Evolutionary conservation across 1,140 invertebrate genomes (phyloP).

Genomic region (Zaprionus lachaisei): DNA sequence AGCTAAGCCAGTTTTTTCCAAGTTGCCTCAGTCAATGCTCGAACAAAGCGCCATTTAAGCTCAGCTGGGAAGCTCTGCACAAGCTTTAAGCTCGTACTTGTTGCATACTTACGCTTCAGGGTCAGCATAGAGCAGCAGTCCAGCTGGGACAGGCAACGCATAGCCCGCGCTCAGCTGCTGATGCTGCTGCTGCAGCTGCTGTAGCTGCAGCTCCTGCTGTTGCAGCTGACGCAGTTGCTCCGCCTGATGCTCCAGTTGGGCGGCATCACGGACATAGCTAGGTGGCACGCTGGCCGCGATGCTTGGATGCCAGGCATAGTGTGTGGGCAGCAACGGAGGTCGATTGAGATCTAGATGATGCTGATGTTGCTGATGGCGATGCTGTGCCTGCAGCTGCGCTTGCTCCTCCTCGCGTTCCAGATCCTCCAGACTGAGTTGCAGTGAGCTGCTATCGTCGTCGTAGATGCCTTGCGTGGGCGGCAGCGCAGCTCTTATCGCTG

Average conservation of each 20-base stretch:
- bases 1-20: not conserved
- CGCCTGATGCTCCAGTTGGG: conserved; percentile 50
- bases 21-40: not conserved
- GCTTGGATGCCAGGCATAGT: conserved; percentile 63
- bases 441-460: conserved; percentile 57
- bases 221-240: conserved; percentile 48
- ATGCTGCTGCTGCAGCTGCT: conserved; percentile 61
- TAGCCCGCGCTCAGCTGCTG: conserved; percentile 69
- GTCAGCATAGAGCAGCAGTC: conserved; percentile 32
- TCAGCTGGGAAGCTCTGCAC: not conserved
- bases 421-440: conserved; percentile 63
- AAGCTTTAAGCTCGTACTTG: not conserved
- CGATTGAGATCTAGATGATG: conserved; percentile 54
- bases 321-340: conserved; percentile 61
- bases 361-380: conserved; percentile 32
- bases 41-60: not conserved
- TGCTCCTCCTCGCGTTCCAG: conserved; percentile 60
- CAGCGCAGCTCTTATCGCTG: conserved; percentile 28
- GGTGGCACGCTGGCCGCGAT: conserved; percentile 66
- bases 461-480: conserved; percentile 35
- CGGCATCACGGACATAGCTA: conserved; percentile 63
- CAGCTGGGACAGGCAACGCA: conserved; percentile 53
- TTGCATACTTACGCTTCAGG: conserved; percentile 49
- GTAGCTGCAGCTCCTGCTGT: conserved; percentile 44
- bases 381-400: conserved; percentile 35